Evolutionary conservation across 1,140 invertebrate genomes (phyloP), one percentile per base, ranked within the genome.

Genomic region (Aphaenogaster floridana): DNA sequence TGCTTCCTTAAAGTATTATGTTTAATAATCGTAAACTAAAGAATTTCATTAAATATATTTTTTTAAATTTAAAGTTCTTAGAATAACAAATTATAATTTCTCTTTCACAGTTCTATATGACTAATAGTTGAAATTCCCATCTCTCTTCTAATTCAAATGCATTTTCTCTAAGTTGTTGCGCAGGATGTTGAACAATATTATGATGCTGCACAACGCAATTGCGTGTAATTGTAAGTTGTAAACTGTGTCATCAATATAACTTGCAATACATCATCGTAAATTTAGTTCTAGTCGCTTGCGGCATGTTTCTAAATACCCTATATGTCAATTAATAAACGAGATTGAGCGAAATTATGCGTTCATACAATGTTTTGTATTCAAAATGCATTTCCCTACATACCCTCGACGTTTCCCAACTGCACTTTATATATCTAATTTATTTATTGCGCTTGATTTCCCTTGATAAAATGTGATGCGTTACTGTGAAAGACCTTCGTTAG

Each of bases 181-280:
- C 17, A 21, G n/a, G 7, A 36, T 42, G 64, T 54, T 69, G 80
- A 74, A 83, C 52, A 72, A 59, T 42, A n/a, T 72, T 72, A 83
- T 50, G 42, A 83, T 45, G 21, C 28, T 48, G 21, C 68, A 50
- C 48, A 74, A 61, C 17, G n/a, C 54, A 48, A 74, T 83, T 83
- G 80, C 39, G 74, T 61, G 17, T 83, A 83, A 83, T 74, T 83
- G 52, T 74, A 74, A 74, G 52, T 83, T 83, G 28, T 42, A 28
- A 83, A 83, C 69, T 74, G 42, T 83, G 68, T 83, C 68, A 83
- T 83, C 21, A 71, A 66, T 54, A 59, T 74, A 83, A 83, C 68
- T 74, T 72, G 45, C 68, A 45, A n/a, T 28, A 66, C n/a, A 34
- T 66, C 36, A 52, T 83, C 28, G 34, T 59, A 59, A 48, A 61